Percentiles rank a stretch among this genome's conserved stretches.
Conservation (phyloP, 2,797 vertebrate species). For the Sarcoramphus papa region DNA sequence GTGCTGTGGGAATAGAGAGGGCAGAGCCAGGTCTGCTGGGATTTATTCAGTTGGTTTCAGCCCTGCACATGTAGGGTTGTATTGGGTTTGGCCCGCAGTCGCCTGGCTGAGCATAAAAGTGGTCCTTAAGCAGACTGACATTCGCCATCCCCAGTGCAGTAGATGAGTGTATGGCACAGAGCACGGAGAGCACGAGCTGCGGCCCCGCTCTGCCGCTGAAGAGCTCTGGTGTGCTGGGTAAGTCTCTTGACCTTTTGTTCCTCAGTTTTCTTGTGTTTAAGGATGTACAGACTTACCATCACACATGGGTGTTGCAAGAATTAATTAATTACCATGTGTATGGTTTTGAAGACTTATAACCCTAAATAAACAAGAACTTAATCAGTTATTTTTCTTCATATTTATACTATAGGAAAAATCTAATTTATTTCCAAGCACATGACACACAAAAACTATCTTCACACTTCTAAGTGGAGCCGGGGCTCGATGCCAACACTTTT, state of each 20-base stretch:
- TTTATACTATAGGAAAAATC: conserved; percentile 11
- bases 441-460: conserved; percentile 40
- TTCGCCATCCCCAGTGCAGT: fast-evolving
- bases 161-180: not conserved
- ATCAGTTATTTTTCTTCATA: conserved; percentile 20
- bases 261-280: not conserved
- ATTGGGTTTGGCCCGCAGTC: fast-evolving
- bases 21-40: not conserved
- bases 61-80: too few species aligned
- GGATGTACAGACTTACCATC: not conserved
- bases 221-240: not conserved
- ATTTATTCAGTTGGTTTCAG: not conserved
- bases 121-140: not conserved
- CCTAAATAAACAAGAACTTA: not conserved
- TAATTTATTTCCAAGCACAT: conserved; percentile 25
- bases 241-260: not conserved
- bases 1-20: not conserved
- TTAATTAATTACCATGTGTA: not conserved
- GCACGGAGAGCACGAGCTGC: not conserved
- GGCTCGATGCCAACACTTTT: conserved; percentile 32
- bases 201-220: fast-evolving
- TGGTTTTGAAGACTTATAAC: not conserved
- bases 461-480: conserved; percentile 47
- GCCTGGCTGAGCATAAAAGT: not conserved
- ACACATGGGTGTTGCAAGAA: not conserved